These are phyloP conservation scores for Notothenia coriiceps DNA, from an alignment of 2,113 vertebrate genomes.

Conservation along the genomic window DNA sequence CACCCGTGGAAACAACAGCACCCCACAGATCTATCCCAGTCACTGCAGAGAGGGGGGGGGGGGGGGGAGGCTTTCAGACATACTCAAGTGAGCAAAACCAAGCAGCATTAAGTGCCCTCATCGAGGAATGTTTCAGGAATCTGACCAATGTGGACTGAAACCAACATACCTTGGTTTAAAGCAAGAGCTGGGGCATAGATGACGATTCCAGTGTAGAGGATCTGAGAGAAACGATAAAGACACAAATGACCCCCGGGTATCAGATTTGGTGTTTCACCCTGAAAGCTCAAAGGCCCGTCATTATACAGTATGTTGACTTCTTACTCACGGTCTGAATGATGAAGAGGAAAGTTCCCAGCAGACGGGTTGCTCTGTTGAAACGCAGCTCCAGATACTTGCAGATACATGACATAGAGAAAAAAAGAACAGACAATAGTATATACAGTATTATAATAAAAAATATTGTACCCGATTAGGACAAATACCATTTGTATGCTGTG, in stretches of 20 bases:
- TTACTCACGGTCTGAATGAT: slow-evolving; percentile 91
- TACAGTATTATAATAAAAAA: background rate
- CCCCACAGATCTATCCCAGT: slow-evolving; percentile 92
- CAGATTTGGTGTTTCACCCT: slow-evolving; percentile 13
- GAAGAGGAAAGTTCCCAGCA: slow-evolving; percentile 88
- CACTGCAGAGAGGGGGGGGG: slow-evolving; percentile 78
- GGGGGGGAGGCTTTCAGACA: background rate
- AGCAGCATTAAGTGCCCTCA: slow-evolving; percentile 39
- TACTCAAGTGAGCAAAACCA: slow-evolving; percentile 7
- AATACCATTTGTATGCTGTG: background rate
- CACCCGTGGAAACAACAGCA: slow-evolving; percentile 88
- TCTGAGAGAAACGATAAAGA: slow-evolving; percentile 71
- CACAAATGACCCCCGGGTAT: background rate
- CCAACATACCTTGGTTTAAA: slow-evolving; percentile 91
- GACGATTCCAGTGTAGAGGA: slow-evolving; percentile 95
- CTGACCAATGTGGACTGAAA: background rate
- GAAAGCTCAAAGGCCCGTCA: background rate
- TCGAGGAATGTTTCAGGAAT: slow-evolving; percentile 2
- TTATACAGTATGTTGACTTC: slow-evolving; percentile 11
- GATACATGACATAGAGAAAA: slow-evolving; percentile 41
- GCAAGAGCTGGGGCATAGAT: slow-evolving; percentile 97
- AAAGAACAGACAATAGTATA: background rate
- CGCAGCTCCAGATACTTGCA: slow-evolving; percentile 92
- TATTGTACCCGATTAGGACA: background rate
- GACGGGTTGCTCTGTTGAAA: slow-evolving; percentile 88